Evolutionary conservation across 2,888 invertebrate genomes (phyloP).

Genomic region (Drosophila demipolita): DNA sequence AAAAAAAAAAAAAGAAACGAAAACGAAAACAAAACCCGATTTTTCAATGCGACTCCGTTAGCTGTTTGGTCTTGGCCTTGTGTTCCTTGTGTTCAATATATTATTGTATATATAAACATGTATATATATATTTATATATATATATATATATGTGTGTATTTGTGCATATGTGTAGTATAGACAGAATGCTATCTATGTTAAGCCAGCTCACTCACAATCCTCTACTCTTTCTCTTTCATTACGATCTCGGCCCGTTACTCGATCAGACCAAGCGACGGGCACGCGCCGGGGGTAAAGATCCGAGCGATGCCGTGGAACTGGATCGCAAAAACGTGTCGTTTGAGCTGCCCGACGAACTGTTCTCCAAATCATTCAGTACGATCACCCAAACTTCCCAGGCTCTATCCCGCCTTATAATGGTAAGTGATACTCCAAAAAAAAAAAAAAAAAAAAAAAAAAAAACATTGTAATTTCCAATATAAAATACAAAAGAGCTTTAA

Average conservation of each 20-base stretch:
- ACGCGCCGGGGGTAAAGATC: slow-evolving; percentile 81
- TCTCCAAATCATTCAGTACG: slow-evolving; percentile 87
- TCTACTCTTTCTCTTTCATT: slow-evolving; percentile 25
- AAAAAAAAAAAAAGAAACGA: slow-evolving; percentile 30
- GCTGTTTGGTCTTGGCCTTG: slow-evolving; percentile 26
- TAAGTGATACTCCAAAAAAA: slow-evolving; percentile 74
- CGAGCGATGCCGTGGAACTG: slow-evolving; percentile 86
- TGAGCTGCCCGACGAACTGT: slow-evolving; percentile 87
- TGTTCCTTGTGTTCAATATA: slow-evolving; percentile 7
- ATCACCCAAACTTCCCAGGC: slow-evolving; percentile 87
- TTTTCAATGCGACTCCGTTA: slow-evolving; percentile 28
- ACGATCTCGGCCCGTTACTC: slow-evolving; percentile 3
- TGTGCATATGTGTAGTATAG: background rate
- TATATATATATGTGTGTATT: background rate
- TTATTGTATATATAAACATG: background rate
- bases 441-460: background rate
- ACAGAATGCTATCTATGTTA: slow-evolving; percentile 10
- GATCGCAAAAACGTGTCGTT: slow-evolving; percentile 86
- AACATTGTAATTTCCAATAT: background rate
- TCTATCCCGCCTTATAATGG: slow-evolving; percentile 87
- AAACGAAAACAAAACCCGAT: slow-evolving; percentile 36
- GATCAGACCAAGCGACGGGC: slow-evolving; percentile 50
- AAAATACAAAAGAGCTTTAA: background rate
- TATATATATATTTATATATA: background rate
- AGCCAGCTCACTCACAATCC: slow-evolving; percentile 30